phyloP scores from a whole-genome alignment of 2,888 invertebrate species.

The Agapetus fuscipes region DNA sequence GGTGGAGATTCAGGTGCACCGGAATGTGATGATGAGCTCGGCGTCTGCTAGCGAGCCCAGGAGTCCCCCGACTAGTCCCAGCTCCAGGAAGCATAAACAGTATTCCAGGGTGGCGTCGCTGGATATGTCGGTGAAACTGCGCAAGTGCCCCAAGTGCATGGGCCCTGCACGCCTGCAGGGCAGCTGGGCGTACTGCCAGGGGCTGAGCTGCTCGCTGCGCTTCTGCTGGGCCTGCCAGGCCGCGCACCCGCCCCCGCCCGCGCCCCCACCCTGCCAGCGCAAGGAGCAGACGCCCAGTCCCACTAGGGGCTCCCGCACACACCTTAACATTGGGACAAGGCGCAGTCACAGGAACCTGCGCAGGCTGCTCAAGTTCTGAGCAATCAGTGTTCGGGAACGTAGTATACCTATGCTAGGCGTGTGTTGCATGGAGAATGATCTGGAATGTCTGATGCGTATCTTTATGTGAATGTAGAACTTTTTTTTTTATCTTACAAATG shows the following conservation, averaged over 20 bases:
- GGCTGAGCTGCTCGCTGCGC: slow-evolving; percentile 38
- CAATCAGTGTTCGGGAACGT: too few species aligned
- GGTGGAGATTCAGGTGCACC: slow-evolving; percentile 12
- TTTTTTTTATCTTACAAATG: too few species aligned
- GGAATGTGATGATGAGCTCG: too few species aligned
- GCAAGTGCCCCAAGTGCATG: slow-evolving; percentile 36
- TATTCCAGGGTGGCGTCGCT: slow-evolving; percentile 35
- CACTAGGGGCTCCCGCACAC: slow-evolving; percentile 38
- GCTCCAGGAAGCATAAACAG: too few species aligned
- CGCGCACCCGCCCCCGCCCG: slow-evolving; percentile 32
- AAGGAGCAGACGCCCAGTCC: slow-evolving; percentile 41
- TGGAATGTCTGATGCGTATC: too few species aligned
- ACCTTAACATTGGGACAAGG: slow-evolving; percentile 32
- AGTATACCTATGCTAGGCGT: too few species aligned
- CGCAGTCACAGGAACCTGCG: slow-evolving; percentile 39
- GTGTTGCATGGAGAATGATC: too few species aligned
- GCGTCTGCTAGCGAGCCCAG: too few species aligned
- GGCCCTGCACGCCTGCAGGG: slow-evolving; percentile 40
- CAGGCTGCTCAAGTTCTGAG: too few species aligned
- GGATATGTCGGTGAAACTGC: slow-evolving; percentile 32
- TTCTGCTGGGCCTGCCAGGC: slow-evolving; percentile 44
- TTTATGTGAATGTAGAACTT: too few species aligned
- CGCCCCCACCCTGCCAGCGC: slow-evolving; percentile 35
- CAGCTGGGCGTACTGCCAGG: slow-evolving; percentile 46
- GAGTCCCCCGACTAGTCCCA: too few species aligned